phyloP scores from a whole-genome alignment of 1,140 invertebrate species.

The Tyrophagus putrescentiae region DNA sequence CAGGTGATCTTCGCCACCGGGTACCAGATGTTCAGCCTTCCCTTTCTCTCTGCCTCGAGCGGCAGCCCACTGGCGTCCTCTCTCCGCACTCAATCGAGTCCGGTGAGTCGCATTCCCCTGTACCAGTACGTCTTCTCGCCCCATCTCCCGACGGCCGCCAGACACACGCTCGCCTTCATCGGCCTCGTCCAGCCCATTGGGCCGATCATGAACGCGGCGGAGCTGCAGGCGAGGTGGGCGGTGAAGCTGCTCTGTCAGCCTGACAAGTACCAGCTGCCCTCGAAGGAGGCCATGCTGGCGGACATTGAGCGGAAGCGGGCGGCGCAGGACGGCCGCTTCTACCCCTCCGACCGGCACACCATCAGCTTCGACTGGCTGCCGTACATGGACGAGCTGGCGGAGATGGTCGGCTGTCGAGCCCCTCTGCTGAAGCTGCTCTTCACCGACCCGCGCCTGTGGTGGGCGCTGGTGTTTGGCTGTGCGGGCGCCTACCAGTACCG shows the following conservation, averaged over 20 bases:
- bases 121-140: constrained; percentile 39
- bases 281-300: constrained; percentile 29
- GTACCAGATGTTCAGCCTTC: constrained; percentile 35
- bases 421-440: constrained; percentile 31
- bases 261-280: constrained; percentile 26
- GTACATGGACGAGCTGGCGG: constrained; percentile 35
- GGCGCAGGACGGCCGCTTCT: constrained; percentile 29
- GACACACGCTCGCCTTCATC: constrained; percentile 37
- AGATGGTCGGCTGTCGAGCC: constrained; percentile 31
- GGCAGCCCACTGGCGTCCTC: constrained; percentile 33
- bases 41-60: constrained; percentile 25
- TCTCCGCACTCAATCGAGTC: constrained; percentile 29
- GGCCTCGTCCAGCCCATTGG: constrained; percentile 40
- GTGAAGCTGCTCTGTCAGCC: constrained; percentile 18
- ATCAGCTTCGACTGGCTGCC: constrained; percentile 35
- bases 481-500: constrained; percentile 35
- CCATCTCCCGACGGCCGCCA: constrained; percentile 25
- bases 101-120: constrained; percentile 35
- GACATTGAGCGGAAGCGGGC: constrained; percentile 33
- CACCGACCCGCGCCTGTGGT: constrained; percentile 32
- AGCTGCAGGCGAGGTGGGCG: constrained; percentile 39
- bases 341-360: constrained; percentile 34
- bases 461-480: constrained; percentile 31
- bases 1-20: constrained; percentile 35
- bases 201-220: constrained; percentile 38